These are phyloP conservation scores for Pseudorhombus dupliciocellatus DNA, from an alignment of 2,113 vertebrate species.

Conservation along the genomic window DNA sequence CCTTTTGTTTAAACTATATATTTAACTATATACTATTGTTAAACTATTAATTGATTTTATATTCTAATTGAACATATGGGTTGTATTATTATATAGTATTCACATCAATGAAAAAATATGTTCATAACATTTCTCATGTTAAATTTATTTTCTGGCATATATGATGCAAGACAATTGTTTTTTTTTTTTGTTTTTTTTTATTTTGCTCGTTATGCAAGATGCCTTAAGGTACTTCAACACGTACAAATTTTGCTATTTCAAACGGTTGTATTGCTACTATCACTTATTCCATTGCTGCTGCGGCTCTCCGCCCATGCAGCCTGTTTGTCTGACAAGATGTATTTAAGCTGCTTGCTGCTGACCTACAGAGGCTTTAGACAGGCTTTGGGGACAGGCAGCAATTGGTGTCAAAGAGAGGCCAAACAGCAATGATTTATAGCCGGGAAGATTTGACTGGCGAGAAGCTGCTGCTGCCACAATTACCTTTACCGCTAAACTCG, in stretches of 20 bases:
- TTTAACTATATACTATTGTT: too few species aligned
- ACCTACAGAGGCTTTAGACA: constrained; percentile 71
- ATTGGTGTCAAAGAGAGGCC: constrained; percentile 79
- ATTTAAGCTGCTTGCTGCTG: constrained; percentile 70
- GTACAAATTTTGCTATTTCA: constrained; percentile 9
- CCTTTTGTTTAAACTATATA: too few species aligned
- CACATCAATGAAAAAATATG: too few species aligned
- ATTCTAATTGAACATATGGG: too few species aligned
- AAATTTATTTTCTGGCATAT: too few species aligned
- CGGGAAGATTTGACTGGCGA: constrained; percentile 80
- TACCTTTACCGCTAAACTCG: constrained; percentile 74
- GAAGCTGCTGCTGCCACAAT: constrained; percentile 80
- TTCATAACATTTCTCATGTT: too few species aligned
- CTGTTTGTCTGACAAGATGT: constrained; percentile 69
- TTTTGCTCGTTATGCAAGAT: background rate
- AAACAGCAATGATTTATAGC: constrained; percentile 84
- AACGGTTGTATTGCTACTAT: constrained; percentile 16
- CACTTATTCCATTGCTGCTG: constrained; percentile 33
- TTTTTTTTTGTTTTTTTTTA: background rate
- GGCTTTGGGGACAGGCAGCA: constrained; percentile 72
- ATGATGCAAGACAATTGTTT: background rate
- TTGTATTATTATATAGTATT: too few species aligned
- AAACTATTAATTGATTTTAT: too few species aligned
- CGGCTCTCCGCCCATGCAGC: constrained; percentile 18
- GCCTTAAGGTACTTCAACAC: background rate